Percentiles rank a stretch among this genome's conserved stretches.
Evolutionary conservation across 37 sponge, comb jelly and placozoan species (phyloP).

Genomic region (Agelas oroides): DNA sequence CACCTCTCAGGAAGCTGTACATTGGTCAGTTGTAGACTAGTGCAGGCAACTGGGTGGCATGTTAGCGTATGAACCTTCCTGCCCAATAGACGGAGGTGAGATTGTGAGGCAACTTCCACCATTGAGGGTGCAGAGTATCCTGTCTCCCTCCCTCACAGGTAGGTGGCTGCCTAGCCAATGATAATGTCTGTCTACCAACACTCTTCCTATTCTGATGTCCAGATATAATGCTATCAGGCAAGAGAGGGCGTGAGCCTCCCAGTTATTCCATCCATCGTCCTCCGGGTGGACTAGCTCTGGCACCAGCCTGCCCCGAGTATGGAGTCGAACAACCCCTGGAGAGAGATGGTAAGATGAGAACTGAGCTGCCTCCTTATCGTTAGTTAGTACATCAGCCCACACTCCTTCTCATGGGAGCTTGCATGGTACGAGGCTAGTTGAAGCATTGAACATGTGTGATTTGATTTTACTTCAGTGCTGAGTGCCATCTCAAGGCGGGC

Average conservation of each 20-base stretch:
- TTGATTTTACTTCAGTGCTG: neutral
- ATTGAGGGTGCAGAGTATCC: slow-evolving; percentile 5
- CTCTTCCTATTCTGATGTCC: neutral
- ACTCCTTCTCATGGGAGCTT: too few species aligned
- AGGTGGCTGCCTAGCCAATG: neutral
- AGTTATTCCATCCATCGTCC: slow-evolving; percentile 38
- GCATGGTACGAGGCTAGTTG: too few species aligned
- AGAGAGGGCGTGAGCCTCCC: slow-evolving; percentile 34
- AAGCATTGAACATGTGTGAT: too few species aligned
- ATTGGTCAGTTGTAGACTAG: too few species aligned
- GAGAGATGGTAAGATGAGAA: slow-evolving; percentile 1
- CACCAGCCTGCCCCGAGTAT: slow-evolving; percentile 56
- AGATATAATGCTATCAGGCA: slow-evolving; percentile 4
- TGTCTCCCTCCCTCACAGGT: slow-evolving; percentile 31
- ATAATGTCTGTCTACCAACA: neutral
- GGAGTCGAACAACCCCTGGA: slow-evolving; percentile 26
- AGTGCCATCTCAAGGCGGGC: too few species aligned
- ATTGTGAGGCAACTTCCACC: slow-evolving; percentile 19
- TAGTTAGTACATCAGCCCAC: too few species aligned
- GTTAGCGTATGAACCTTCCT: neutral
- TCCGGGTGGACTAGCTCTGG: neutral
- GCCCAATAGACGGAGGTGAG: neutral
- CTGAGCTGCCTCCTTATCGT: too few species aligned
- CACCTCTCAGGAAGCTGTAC: neutral
- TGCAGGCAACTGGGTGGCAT: too few species aligned